Percentiles rank a stretch among this genome's conserved stretches.
These are phyloP conservation scores for Marcusenius ussheri DNA, from an alignment of 2,113 vertebrate species.

Conservation along the genomic window DNA sequence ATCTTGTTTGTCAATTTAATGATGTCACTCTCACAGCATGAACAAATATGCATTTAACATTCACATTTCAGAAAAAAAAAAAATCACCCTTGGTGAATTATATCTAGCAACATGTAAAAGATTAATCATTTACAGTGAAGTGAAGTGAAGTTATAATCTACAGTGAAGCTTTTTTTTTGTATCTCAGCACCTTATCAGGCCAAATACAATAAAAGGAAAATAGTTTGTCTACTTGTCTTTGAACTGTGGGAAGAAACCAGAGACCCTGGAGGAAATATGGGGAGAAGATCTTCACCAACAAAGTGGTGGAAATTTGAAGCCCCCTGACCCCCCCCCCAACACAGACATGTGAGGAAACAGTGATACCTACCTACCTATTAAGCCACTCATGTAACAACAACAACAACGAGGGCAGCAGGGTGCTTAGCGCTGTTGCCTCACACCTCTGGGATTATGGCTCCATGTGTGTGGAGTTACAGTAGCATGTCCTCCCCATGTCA, in stretches of 20 bases:
- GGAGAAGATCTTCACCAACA: constrained; percentile 1
- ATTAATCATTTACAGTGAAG: not conserved
- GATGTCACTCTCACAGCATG: not conserved
- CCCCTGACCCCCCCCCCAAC: not conserved
- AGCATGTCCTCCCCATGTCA: not conserved
- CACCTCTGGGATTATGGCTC: not conserved
- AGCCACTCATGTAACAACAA: not conserved
- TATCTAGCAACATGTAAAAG: not conserved
- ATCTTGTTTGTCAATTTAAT: not conserved
- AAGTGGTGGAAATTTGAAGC: not conserved
- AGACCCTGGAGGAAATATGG: not conserved
- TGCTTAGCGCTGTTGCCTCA: not conserved
- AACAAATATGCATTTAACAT: not conserved
- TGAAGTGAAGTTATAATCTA: not conserved
- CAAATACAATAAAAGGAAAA: not conserved
- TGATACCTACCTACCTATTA: not conserved
- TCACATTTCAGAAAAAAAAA: not conserved
- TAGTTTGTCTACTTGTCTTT: not conserved
- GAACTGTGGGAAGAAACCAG: not conserved
- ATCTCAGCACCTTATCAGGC: not conserved
- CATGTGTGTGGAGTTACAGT: not conserved
- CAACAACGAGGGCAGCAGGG: not conserved
- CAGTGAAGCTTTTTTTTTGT: not conserved
- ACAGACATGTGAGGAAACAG: not conserved
- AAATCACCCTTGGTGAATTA: not conserved